Percentiles rank a stretch among this genome's conserved stretches.
Evolutionary conservation across 2,888 invertebrate species (phyloP).

Genomic region (Cyrtodaria siliqua): DNA sequence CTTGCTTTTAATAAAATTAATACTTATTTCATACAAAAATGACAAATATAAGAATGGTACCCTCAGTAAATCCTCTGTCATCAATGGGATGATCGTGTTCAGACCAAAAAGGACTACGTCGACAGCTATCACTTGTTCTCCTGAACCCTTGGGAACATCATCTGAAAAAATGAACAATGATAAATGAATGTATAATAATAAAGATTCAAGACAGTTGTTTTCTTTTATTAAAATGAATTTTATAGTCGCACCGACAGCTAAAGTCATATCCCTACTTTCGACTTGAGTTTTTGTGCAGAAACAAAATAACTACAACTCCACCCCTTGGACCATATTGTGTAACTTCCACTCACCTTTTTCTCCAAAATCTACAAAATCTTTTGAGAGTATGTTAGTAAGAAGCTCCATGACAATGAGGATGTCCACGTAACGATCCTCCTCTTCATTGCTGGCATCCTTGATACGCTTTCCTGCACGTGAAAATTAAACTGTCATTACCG

Average conservation of each 20-base stretch:
- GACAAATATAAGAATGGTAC: too few species aligned
- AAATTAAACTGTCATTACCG: too few species aligned
- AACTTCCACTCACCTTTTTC: conserved; percentile 50
- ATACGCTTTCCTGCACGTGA: conserved; percentile 62
- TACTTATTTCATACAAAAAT: too few species aligned
- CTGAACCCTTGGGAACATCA: conserved; percentile 3
- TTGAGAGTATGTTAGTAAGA: conserved; percentile 88
- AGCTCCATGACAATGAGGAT: conserved; percentile 93
- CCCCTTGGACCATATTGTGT: too few species aligned
- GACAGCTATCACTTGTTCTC: conserved; percentile 77
- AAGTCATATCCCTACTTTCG: too few species aligned
- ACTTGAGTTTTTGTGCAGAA: too few species aligned
- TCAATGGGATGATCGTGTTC: conserved; percentile 91
- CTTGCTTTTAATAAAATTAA: too few species aligned
- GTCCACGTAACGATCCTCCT: conserved; percentile 91
- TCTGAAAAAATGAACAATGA: conserved; percentile 24
- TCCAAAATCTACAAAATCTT: conserved; percentile 88
- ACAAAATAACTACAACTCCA: too few species aligned
- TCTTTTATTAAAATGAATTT: too few species aligned
- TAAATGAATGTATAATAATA: too few species aligned
- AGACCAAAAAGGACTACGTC: conserved; percentile 90
- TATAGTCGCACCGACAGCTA: too few species aligned
- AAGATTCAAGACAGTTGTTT: too few species aligned
- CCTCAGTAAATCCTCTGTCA: conserved; percentile 90
- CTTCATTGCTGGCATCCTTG: conserved; percentile 84